phyloP scores from a whole-genome alignment of 2,888 invertebrate genomes.

The Platynereis dumerilii region DNA sequence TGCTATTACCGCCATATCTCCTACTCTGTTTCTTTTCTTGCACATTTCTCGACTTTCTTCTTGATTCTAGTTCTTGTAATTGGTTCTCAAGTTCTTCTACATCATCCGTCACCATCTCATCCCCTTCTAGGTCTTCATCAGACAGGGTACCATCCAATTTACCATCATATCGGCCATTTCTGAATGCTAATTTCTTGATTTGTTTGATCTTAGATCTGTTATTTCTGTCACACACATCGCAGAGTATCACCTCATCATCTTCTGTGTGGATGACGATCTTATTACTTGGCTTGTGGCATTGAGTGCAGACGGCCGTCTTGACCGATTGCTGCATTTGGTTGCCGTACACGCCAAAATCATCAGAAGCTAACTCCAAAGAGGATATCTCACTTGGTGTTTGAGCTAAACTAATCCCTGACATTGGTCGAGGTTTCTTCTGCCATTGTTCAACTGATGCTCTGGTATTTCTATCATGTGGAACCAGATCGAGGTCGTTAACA shows the following conservation, averaged over 20 bases:
- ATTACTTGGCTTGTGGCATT: slow-evolving; percentile 9
- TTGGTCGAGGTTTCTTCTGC: neutral
- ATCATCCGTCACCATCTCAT: slow-evolving; percentile 4
- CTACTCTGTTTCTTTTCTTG: neutral
- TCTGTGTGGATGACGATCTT: slow-evolving; percentile 18
- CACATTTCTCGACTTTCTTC: neutral
- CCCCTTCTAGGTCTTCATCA: slow-evolving; percentile 1
- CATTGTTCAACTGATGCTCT: neutral
- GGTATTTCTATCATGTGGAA: too few species aligned
- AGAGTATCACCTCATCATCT: slow-evolving; percentile 9
- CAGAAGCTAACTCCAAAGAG: neutral
- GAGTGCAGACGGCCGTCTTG: slow-evolving; percentile 12
- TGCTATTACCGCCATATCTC: too few species aligned
- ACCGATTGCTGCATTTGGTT: slow-evolving; percentile 10
- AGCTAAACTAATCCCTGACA: neutral
- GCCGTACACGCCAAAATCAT: slow-evolving; percentile 14
- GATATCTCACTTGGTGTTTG: neutral
- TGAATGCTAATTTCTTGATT: slow-evolving; percentile 1
- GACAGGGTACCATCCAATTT: neutral
- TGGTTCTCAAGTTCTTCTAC: slow-evolving; percentile 4
- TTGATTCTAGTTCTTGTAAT: slow-evolving; percentile 3
- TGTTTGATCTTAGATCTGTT: neutral
- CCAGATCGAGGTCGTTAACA: neutral
- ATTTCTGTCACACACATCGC: slow-evolving; percentile 15
- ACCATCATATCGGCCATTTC: neutral